Conservation (phyloP, 2,888 invertebrate genomes). For the Sarcophaga rosellei region DNA sequence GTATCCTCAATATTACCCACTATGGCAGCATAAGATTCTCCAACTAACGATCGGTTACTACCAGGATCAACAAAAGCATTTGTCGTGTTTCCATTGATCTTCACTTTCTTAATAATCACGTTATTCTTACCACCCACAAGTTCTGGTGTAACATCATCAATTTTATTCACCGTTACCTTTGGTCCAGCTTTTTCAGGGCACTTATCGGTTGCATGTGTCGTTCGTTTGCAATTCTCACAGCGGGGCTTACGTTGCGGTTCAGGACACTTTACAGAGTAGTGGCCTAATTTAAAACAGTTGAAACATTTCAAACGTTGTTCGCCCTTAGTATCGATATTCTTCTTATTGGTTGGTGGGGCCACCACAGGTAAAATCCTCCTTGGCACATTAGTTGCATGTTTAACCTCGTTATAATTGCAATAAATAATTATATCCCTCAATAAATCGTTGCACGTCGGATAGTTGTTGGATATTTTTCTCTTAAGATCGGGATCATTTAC, state of each 20-base stretch:
- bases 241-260: conserved; percentile 29
- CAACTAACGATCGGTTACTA: not conserved
- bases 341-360: not conserved
- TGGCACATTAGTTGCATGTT: conserved; percentile 26
- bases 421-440: conserved; percentile 27
- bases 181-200: conserved; percentile 20
- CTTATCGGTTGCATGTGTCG: conserved; percentile 13
- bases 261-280: conserved; percentile 34
- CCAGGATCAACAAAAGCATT: not conserved
- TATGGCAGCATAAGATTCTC: not conserved
- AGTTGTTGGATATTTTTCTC: conserved; percentile 44
- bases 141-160: conserved; percentile 28
- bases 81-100: not conserved
- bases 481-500: conserved; percentile 55
- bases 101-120: not conserved
- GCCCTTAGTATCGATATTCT: not conserved
- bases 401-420: conserved; percentile 49
- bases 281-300: conserved; percentile 13
- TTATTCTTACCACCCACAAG: not conserved
- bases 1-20: no score
- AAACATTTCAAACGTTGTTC: not conserved
- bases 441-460: conserved; percentile 1
- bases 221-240: conserved; percentile 2
- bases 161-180: not conserved
- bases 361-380: not conserved